These are phyloP conservation scores for Tipula helvola DNA, from an alignment of 2,888 invertebrate genomes.

Conservation along the genomic window DNA sequence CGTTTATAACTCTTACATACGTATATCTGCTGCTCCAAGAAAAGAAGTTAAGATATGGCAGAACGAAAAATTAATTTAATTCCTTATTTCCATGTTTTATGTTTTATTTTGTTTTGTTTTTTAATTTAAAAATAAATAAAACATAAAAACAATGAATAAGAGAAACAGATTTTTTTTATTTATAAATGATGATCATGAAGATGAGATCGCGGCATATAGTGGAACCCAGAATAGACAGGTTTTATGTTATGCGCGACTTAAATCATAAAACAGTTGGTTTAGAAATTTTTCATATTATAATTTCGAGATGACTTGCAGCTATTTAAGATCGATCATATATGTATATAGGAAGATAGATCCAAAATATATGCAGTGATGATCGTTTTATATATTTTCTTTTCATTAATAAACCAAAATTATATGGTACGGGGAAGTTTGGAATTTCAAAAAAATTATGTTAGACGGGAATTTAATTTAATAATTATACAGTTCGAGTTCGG, in stretches of 20 bases:
- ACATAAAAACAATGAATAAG: background rate
- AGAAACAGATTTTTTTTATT: background rate
- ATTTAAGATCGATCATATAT: background rate
- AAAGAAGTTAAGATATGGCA: background rate
- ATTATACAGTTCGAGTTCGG: background rate
- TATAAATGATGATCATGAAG: conserved; percentile 4
- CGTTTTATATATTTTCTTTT: background rate
- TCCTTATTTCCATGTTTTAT: background rate
- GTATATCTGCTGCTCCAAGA: background rate
- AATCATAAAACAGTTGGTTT: background rate
- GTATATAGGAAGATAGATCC: background rate
- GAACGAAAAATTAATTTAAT: background rate
- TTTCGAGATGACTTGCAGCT: background rate
- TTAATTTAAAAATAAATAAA: conserved; percentile 1
- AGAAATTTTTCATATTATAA: background rate
- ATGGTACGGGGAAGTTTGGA: background rate
- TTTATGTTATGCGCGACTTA: background rate
- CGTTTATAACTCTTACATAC: background rate
- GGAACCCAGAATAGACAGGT: background rate
- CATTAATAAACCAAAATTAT: background rate
- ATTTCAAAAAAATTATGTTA: background rate
- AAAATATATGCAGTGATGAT: background rate
- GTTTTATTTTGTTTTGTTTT: background rate
- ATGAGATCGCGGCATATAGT: background rate
- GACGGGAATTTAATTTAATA: background rate